Percentiles rank a stretch among this genome's conserved stretches.
phyloP scores from a whole-genome alignment of 2,888 invertebrate genomes.

The Desoria tigrina region DNA sequence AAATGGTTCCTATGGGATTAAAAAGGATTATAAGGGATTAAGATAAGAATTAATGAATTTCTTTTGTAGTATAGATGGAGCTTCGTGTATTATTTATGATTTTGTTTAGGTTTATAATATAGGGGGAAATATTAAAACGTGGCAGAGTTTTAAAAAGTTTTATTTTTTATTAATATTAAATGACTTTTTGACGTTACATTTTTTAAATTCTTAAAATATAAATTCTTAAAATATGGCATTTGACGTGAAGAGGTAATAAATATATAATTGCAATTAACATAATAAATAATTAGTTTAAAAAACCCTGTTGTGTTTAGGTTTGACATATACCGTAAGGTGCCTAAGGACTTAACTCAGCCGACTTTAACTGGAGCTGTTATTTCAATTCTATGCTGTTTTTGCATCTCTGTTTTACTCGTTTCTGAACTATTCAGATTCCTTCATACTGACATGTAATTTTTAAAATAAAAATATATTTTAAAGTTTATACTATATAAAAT shows the following conservation, averaged over 20 bases:
- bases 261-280: slow-evolving; percentile 5
- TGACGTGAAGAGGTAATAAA: slow-evolving; percentile 33
- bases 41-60: no score
- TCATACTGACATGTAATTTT: slow-evolving; percentile 60
- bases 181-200: no score
- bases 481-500: not conserved
- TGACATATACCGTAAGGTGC: slow-evolving; percentile 65
- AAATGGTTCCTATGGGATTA: no score
- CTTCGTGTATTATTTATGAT: no score
- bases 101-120: no score
- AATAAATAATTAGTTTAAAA: not conserved
- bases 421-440: slow-evolving; percentile 60
- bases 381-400: slow-evolving; percentile 60
- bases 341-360: slow-evolving; percentile 62
- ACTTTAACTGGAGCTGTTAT: slow-evolving; percentile 62
- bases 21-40: no score
- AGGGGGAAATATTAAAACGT: no score
- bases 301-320: slow-evolving; percentile 51
- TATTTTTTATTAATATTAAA: no score
- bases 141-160: no score
- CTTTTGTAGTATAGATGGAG: no score
- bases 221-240: slow-evolving; percentile 33
- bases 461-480: no score
- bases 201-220: no score
- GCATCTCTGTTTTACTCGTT: slow-evolving; percentile 60